A percentile compares a stretch with the other conserved stretches of the same genome.
Evolutionary conservation across 2,888 invertebrate species (phyloP).

Genomic region (Drosophila gaucha): DNA sequence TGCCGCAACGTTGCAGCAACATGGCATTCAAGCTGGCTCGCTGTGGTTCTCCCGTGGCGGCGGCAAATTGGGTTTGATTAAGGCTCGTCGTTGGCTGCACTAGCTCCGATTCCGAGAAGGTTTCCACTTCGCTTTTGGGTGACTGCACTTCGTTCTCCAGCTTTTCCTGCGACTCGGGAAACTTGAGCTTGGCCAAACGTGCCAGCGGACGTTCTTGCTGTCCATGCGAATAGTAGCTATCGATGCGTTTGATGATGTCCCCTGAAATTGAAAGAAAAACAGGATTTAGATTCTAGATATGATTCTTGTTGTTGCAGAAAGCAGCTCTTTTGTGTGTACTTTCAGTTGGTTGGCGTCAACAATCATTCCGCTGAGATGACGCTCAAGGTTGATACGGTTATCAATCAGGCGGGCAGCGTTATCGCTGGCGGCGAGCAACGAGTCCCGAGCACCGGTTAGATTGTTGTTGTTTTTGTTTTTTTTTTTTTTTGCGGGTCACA

Average conservation of each 20-base stretch:
- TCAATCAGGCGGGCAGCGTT: conserved; percentile 45
- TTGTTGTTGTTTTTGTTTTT: background rate
- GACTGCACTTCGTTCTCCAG: conserved; percentile 47
- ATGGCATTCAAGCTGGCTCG: conserved; percentile 56
- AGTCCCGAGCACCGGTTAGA: conserved; percentile 21
- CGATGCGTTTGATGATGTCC: conserved; percentile 81
- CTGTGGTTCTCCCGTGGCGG: conserved; percentile 40
- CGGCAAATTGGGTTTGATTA: conserved; percentile 53
- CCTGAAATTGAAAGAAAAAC: conserved; percentile 48
- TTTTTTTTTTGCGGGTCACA: conserved; percentile 14
- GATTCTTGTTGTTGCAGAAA: conserved; percentile 15
- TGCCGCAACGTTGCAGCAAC: conserved; percentile 75
- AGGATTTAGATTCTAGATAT: background rate
- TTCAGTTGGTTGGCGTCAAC: conserved; percentile 59
- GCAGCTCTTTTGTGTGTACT: conserved; percentile 8
- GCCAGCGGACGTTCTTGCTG: conserved; percentile 33
- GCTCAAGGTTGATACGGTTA: conserved; percentile 73
- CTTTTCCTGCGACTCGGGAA: conserved; percentile 66
- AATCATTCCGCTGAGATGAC: conserved; percentile 42
- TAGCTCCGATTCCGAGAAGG: conserved; percentile 76
- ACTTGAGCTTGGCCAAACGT: conserved; percentile 67
- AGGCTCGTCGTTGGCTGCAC: conserved; percentile 47
- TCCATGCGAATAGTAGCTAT: conserved; percentile 72
- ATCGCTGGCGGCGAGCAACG: conserved; percentile 27
- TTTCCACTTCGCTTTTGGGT: conserved; percentile 81